Evolutionary conservation across 2,888 invertebrate species (phyloP).

Genomic region (Abscondita cerata): DNA sequence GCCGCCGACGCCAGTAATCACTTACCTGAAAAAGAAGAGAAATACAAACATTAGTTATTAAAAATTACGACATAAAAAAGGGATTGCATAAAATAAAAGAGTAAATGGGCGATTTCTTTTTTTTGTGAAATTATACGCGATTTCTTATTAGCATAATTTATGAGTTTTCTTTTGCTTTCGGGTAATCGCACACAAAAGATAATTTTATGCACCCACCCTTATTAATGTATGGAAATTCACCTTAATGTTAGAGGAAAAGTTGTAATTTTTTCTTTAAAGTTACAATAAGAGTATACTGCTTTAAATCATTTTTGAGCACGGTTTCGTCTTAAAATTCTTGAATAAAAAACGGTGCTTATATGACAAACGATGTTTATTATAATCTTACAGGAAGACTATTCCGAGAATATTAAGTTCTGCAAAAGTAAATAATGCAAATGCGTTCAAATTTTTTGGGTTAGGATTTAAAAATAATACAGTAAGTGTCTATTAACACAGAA

Average conservation of each 20-base stretch:
- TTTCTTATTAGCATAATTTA: conserved; percentile 23
- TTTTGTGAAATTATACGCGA: conserved; percentile 12
- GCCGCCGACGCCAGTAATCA: conserved; percentile 39
- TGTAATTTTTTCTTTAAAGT: conserved; percentile 27
- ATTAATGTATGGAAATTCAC: conserved; percentile 26
- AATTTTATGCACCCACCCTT: conserved; percentile 30
- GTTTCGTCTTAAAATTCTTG: no score
- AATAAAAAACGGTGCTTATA: no score
- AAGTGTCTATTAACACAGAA: no score
- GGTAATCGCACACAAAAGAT: conserved; percentile 19
- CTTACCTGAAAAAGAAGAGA: conserved; percentile 44
- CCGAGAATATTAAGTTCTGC: no score
- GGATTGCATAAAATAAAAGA: conserved; percentile 2
- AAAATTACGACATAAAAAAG: conserved; percentile 18
- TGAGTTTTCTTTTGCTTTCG: conserved; percentile 19
- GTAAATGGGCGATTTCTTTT: background rate
- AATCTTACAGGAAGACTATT: no score
- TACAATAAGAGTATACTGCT: conserved; percentile 14
- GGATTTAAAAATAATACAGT: no score
- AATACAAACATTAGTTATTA: conserved; percentile 24
- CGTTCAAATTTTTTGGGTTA: no score
- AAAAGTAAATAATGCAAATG: no score
- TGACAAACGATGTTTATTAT: no score
- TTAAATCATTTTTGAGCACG: conserved; percentile 20
- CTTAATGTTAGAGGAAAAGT: conserved; percentile 20